Conservation (phyloP, 30 jellyfish, hydroid and myxozoan species). For the Turritopsis dohrnii region DNA sequence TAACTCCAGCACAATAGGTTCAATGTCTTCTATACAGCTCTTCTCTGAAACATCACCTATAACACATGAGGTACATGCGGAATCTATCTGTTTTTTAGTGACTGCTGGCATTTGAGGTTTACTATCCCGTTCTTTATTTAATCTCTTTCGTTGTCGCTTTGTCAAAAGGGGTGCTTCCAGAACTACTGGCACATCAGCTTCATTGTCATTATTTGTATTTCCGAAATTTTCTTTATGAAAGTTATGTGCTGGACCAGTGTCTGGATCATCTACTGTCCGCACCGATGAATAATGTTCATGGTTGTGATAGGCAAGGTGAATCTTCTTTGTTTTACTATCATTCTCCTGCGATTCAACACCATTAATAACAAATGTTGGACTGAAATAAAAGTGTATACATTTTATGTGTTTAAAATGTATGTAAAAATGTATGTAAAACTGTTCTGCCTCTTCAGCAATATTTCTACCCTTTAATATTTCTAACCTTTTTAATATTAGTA, state of each 20-base stretch:
- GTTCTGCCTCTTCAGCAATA: no score
- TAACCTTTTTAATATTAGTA: no score
- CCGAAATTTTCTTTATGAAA: slow-evolving; percentile 11
- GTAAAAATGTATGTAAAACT: no score
- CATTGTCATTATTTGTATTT: neutral
- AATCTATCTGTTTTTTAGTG: neutral
- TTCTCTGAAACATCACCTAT: neutral
- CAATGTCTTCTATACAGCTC: neutral
- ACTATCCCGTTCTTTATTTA: neutral
- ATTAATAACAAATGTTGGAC: slow-evolving; percentile 53
- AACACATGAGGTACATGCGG: neutral
- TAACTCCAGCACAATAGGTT: neutral
- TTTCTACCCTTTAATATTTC: no score
- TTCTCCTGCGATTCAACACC: slow-evolving; percentile 29
- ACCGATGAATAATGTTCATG: slow-evolving; percentile 70
- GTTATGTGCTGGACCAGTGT: slow-evolving; percentile 39
- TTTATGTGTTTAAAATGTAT: no score
- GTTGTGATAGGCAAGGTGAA: slow-evolving; percentile 70
- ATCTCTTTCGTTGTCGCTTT: neutral
- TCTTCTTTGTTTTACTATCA: slow-evolving; percentile 15
- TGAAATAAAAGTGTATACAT: neutral
- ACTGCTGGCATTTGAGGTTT: neutral
- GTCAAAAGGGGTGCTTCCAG: neutral
- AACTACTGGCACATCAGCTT: neutral
- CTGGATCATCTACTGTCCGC: slow-evolving; percentile 37